These are phyloP conservation scores for Tenebrosternarchus preto DNA, from an alignment of 2,113 vertebrate genomes.

Conservation along the genomic window DNA sequence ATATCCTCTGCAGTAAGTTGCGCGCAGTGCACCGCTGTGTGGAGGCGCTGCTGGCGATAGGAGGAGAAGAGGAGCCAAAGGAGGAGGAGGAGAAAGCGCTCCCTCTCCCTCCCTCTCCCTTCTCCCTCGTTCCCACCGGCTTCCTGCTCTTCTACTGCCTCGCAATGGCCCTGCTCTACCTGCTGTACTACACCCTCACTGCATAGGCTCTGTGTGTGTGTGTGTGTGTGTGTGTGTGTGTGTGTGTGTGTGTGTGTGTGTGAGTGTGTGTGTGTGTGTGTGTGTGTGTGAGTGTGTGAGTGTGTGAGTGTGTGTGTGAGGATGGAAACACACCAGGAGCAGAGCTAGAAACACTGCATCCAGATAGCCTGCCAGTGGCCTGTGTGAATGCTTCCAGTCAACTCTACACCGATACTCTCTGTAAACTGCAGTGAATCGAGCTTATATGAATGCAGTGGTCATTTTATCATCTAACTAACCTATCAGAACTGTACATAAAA, in stretches of 20 bases:
- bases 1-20: slow-evolving; percentile 82
- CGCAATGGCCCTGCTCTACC: slow-evolving; percentile 81
- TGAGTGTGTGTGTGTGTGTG: slow-evolving; percentile 8
- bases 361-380: background rate
- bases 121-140: slow-evolving; percentile 73
- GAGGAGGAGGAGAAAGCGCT: slow-evolving; percentile 43
- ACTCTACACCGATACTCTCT: background rate
- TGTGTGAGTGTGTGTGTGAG: background rate
- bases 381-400: background rate
- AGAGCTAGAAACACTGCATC: background rate
- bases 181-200: slow-evolving; percentile 70
- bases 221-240: slow-evolving; percentile 2
- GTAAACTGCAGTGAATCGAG: slow-evolving; percentile 10
- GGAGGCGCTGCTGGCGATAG: slow-evolving; percentile 69
- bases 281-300: too few species aligned
- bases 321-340: background rate
- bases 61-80: slow-evolving; percentile 52
- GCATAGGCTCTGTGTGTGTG: slow-evolving; percentile 55
- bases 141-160: slow-evolving; percentile 85
- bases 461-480: slow-evolving; percentile 5
- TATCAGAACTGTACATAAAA: slow-evolving; percentile 30
- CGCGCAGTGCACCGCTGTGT: slow-evolving; percentile 76
- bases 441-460: background rate
- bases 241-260: background rate
- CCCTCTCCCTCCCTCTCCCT: slow-evolving; percentile 49